Base-by-base conservation (phyloP, 1,140 invertebrate species). In the Solenopsis invicta region DNA sequence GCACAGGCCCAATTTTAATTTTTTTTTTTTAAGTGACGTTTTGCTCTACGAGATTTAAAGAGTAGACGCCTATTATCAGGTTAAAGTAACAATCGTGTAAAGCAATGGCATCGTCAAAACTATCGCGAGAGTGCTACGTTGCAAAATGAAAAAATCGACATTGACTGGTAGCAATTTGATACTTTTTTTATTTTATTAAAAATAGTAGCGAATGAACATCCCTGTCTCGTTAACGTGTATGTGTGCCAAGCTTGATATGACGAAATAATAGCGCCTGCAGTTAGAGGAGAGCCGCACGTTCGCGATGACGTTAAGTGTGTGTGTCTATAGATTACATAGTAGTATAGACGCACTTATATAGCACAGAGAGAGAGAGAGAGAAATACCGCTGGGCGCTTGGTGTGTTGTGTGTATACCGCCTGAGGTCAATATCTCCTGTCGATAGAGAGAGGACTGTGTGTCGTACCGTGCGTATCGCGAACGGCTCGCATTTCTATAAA, bases 361-460 rank as follows among this genome's bases (percentile, higher is more conserved):
- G 6, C 52, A 66, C 16, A 41, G 21, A 64, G 62, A 37, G 61
- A 62, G 13, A 37, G 34, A 41, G n/a, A 66, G 24, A 52, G 34
- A 86, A 62, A 78, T 75, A 64, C 45, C 12, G 56, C 37, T 45
- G 80, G 24, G 12, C 29, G 54, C 54, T 24, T 64, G 71, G 48
- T 88, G 62, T 64, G 59, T 88, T 54, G 52, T 59, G 37, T 29
- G 66, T 69, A 69, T 69, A 59, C 24, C 50, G 74, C 80, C 88
- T 77, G 89, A 81, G 89, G 89, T 91, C 89, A 91, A 91, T 91
- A 91, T 88, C 89, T 91, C 76, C 69, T 52, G 80, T 90, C 66
- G 89, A 91, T 87, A 75, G 81, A 84, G 71, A 84, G 69, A 82
- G 67, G 80, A 82, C 41, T 41, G 37, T 48, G 80, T 77, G 16